Evolutionary conservation across 1,140 invertebrate species (phyloP).

Genomic region (Cherax quadricarinatus): DNA sequence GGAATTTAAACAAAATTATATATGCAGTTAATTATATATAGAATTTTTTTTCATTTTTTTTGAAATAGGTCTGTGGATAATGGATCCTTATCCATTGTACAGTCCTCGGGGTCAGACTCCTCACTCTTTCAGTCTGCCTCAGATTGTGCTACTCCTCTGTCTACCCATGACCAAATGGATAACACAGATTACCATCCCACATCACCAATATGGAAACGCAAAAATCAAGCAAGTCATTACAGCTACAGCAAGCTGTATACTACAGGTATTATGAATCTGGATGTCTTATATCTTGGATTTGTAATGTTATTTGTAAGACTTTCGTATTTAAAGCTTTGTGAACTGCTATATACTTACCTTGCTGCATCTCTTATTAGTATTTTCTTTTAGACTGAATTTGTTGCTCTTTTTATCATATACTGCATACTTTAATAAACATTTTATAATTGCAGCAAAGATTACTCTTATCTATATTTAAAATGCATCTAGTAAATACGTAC

Average conservation of each 20-base stretch:
- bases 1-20: no score
- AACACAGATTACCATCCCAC: constrained; percentile 74
- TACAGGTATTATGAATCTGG: neutral
- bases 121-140: constrained; percentile 76
- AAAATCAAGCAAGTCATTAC: constrained; percentile 78
- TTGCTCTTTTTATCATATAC: neutral
- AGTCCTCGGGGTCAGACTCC: constrained; percentile 85
- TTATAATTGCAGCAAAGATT: neutral
- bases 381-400: neutral
- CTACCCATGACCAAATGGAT: constrained; percentile 64
- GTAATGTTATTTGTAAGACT: neutral
- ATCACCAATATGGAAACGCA: constrained; percentile 83
- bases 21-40: no score
- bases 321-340: neutral
- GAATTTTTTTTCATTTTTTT: neutral
- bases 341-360: neutral
- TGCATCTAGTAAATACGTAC: constrained; percentile 1
- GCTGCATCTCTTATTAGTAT: constrained; percentile 4
- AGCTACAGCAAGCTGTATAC: neutral
- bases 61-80: constrained; percentile 76
- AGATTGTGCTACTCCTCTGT: constrained; percentile 71
- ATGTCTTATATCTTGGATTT: constrained; percentile 3
- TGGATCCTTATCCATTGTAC: constrained; percentile 85
- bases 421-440: neutral
- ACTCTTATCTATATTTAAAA: neutral